Percentiles rank a stretch among this genome's conserved stretches.
Conservation (phyloP, 1,140 invertebrate species). For the Caenorhabditis elegans region WBcel235 BX284606.5:9814001-9814500, state of each 20-base stretch:
- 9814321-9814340: background rate
- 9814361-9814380: background rate
- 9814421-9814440: no score
- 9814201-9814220: background rate
- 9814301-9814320: background rate
- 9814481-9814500: background rate
- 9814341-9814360: background rate
- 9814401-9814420: background rate
- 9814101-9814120: background rate
- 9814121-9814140: background rate
- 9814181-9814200: background rate
- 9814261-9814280: background rate
- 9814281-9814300: background rate
- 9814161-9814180: constrained; percentile 9
- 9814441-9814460: background rate
- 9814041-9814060: background rate
- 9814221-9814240: background rate
- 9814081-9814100: background rate
- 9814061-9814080: background rate
- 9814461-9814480: background rate
- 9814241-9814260: background rate
- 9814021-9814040: background rate
- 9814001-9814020: background rate
- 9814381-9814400: background rate
- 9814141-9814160: background rate